Evolutionary conservation across 64 coral and sea anemone species (phyloP).

Genomic region (Pachyseris speciosa): DNA sequence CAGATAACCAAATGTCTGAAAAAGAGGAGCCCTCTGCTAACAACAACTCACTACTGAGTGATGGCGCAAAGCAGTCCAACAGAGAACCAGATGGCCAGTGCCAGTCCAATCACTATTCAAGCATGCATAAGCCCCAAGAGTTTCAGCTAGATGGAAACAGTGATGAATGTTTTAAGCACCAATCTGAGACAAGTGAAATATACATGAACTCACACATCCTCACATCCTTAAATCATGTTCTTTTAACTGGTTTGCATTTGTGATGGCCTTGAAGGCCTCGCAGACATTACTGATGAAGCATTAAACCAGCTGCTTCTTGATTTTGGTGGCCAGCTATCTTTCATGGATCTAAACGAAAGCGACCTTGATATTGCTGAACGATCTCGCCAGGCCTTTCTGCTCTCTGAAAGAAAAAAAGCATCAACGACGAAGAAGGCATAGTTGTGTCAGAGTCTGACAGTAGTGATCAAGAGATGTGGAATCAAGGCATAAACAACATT

Average conservation of each 20-base stretch:
- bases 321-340: slow-evolving; percentile 32
- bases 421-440: not conserved
- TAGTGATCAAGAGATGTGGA: slow-evolving; percentile 21
- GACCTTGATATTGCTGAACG: slow-evolving; percentile 46
- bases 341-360: not conserved
- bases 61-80: too few relatives aligned
- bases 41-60: too few relatives aligned
- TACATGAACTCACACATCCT: slow-evolving; percentile 26
- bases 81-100: too few relatives aligned
- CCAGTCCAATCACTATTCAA: too few relatives aligned
- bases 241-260: slow-evolving; percentile 65
- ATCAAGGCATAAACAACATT: not conserved
- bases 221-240: slow-evolving; percentile 29
- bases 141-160: too few relatives aligned
- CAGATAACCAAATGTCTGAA: too few relatives aligned
- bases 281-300: slow-evolving; percentile 15
- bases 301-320: slow-evolving; percentile 41
- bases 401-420: not conserved
- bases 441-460: slow-evolving; percentile 61
- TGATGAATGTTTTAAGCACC: too few relatives aligned
- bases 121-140: too few relatives aligned
- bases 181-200: not conserved
- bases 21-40: too few relatives aligned
- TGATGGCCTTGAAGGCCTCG: not conserved
- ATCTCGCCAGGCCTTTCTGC: slow-evolving; percentile 38